Evolutionary conservation across 2,797 vertebrate genomes (phyloP).

Genomic region (Cetoscarus ocellatus): DNA sequence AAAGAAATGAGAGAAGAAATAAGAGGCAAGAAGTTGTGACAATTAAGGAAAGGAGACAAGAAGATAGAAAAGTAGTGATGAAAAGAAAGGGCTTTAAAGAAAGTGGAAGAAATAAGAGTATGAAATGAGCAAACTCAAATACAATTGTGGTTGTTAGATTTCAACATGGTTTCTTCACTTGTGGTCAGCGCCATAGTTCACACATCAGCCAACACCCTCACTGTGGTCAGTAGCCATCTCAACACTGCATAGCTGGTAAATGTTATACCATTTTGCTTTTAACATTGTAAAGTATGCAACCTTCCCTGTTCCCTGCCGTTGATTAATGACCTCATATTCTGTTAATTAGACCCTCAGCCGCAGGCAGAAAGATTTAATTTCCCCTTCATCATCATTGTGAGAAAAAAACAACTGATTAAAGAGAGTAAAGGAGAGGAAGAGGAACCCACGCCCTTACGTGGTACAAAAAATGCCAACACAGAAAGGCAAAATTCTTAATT

Average conservation of each 20-base stretch:
- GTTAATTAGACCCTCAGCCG: conserved; percentile 91
- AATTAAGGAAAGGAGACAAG: not conserved
- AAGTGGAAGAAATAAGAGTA: not conserved
- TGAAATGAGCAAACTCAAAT: not conserved
- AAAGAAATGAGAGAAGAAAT: not conserved
- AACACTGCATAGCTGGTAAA: conserved; percentile 53
- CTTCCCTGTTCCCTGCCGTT: conserved; percentile 88
- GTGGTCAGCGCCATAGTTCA: conserved; percentile 5
- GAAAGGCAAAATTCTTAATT: not conserved
- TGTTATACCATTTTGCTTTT: conserved; percentile 72
- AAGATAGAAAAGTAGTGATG: not conserved
- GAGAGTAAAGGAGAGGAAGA: conserved; percentile 25
- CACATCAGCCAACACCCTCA: conserved; percentile 22
- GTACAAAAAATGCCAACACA: conserved; percentile 2
- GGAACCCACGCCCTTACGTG: not conserved
- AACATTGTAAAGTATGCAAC: conserved; percentile 83
- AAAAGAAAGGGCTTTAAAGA: not conserved
- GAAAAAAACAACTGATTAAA: conserved; percentile 87
- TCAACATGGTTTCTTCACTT: not conserved
- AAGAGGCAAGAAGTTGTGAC: too few species aligned
- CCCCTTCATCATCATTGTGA: conserved; percentile 88
- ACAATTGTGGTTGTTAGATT: conserved; percentile 13
- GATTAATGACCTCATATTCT: conserved; percentile 98
- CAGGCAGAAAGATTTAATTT: conserved; percentile 91
- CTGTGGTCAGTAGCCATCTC: conserved; percentile 29